Percentiles rank a stretch among this genome's conserved stretches.
Evolutionary conservation across 2,113 vertebrate genomes (phyloP).

Genomic region (Lophochroa leadbeateri): DNA sequence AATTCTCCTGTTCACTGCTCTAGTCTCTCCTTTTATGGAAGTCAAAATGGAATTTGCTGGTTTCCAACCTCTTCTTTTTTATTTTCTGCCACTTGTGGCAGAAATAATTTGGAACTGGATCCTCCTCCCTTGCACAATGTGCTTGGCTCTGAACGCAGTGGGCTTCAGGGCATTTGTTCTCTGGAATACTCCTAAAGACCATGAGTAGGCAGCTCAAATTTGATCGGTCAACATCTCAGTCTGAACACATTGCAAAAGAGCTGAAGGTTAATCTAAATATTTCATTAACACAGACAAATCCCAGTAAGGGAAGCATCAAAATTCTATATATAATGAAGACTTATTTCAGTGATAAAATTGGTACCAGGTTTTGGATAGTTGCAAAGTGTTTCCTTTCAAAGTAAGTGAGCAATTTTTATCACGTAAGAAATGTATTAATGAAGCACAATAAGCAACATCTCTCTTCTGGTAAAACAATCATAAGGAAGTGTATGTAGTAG

Average conservation of each 20-base stretch:
- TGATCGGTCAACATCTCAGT: neutral
- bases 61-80: neutral
- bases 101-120: neutral
- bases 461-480: neutral
- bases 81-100: neutral
- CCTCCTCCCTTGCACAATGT: slow-evolving; percentile 1
- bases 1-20: neutral
- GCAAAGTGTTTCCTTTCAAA: neutral
- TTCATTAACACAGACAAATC: neutral
- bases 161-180: neutral
- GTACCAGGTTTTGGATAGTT: neutral
- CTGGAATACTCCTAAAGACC: slow-evolving; percentile 47
- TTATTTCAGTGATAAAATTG: neutral
- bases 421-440: neutral
- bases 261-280: neutral
- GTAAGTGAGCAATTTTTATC: neutral
- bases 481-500: neutral
- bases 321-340: neutral
- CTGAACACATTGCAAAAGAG: neutral
- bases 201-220: neutral
- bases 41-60: neutral
- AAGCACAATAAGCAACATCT: neutral
- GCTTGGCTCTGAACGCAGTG: neutral
- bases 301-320: neutral
- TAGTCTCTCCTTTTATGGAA: slow-evolving; percentile 3